Conservation (phyloP, 2,888 invertebrate genomes). For the Polia nebulosa region DNA sequence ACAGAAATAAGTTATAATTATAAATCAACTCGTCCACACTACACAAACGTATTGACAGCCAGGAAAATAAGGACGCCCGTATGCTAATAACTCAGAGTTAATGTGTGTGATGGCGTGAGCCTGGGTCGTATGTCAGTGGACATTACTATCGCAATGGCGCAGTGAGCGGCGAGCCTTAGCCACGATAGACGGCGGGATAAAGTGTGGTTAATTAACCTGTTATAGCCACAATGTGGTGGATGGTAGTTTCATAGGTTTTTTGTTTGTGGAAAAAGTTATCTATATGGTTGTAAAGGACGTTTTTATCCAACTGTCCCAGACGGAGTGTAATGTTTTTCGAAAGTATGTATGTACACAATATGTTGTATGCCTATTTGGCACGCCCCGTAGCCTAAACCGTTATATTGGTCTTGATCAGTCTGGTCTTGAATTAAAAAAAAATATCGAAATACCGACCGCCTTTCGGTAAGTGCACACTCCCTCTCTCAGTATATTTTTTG, state of each 20-base stretch:
- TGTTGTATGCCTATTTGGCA: too few species aligned
- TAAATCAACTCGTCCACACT: neutral
- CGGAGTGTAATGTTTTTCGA: too few species aligned
- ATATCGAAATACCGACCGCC: too few species aligned
- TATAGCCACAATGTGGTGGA: slow-evolving; percentile 10
- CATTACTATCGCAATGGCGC: slow-evolving; percentile 37
- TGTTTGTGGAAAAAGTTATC: neutral
- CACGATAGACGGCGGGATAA: slow-evolving; percentile 31
- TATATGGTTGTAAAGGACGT: too few species aligned
- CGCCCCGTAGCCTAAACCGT: too few species aligned
- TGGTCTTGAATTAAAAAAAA: too few species aligned
- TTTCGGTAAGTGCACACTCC: too few species aligned
- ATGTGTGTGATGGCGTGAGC: slow-evolving; percentile 37
- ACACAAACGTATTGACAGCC: slow-evolving; percentile 10
- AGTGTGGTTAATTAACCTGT: slow-evolving; percentile 42
- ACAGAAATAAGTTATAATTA: neutral
- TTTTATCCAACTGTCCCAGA: too few species aligned
- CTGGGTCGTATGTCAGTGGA: slow-evolving; percentile 37
- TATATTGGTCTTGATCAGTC: too few species aligned
- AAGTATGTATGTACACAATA: too few species aligned
- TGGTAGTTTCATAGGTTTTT: slow-evolving; percentile 10
- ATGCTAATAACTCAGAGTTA: slow-evolving; percentile 43
- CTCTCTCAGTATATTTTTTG: too few species aligned
- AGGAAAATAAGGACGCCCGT: slow-evolving; percentile 41
- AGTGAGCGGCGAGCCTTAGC: slow-evolving; percentile 42